A percentile compares a stretch with the other conserved stretches of the same genome.
These are phyloP conservation scores for Idaea biselata DNA, from an alignment of 2,888 invertebrate genomes.

Conservation along the genomic window DNA sequence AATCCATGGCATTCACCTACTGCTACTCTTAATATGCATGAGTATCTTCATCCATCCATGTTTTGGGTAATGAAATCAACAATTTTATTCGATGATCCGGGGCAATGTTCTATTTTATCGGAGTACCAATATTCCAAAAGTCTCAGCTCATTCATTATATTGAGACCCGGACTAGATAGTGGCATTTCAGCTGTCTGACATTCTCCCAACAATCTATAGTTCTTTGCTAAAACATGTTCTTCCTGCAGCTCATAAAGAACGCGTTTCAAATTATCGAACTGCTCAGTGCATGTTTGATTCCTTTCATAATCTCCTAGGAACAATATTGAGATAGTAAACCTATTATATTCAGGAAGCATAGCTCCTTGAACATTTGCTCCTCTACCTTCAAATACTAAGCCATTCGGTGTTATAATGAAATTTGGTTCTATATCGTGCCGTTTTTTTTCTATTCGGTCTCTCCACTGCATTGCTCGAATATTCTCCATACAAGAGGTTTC, in stretches of 20 bases:
- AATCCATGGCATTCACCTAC: background rate
- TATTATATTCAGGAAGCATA: conserved; percentile 54
- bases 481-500: conserved; percentile 49
- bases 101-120: background rate
- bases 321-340: conserved; percentile 53
- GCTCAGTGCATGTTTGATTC: conserved; percentile 36
- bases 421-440: conserved; percentile 63
- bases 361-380: conserved; percentile 59
- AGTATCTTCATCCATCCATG: background rate
- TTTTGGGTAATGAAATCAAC: background rate
- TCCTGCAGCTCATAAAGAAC: conserved; percentile 48
- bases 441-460: conserved; percentile 42
- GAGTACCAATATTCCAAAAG: background rate
- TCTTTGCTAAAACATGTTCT: conserved; percentile 38
- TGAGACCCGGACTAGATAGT: background rate
- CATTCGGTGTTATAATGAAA: conserved; percentile 59
- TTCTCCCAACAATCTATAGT: conserved; percentile 52
- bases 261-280: conserved; percentile 50
- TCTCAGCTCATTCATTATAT: background rate
- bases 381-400: conserved; percentile 63
- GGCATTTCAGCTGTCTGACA: conserved; percentile 40
- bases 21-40: background rate
- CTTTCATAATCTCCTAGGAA: conserved; percentile 60
- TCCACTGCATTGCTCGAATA: conserved; percentile 48
- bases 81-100: background rate